phyloP scores from a whole-genome alignment of 2,113 vertebrate species.

The Heteronetta atricapilla region DNA sequence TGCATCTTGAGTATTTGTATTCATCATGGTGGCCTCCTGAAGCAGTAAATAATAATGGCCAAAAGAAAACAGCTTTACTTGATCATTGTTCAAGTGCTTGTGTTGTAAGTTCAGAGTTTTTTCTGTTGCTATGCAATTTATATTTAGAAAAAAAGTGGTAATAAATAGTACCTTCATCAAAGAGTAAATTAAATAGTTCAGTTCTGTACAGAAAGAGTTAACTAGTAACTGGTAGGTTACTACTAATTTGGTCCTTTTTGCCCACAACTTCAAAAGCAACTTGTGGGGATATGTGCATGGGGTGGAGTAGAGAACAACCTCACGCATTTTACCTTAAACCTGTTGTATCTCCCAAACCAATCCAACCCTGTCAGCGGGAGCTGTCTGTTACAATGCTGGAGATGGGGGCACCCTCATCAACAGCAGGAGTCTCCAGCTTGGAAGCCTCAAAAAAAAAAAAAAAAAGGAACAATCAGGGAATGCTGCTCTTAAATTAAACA shows the following conservation, averaged over 20 bases:
- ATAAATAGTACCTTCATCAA: neutral
- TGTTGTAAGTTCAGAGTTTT: neutral
- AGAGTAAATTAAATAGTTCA: neutral
- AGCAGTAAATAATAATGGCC: neutral
- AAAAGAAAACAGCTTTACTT: neutral
- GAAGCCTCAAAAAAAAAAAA: neutral
- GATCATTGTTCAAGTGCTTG: neutral
- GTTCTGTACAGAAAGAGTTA: neutral
- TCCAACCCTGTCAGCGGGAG: neutral
- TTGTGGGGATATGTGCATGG: neutral
- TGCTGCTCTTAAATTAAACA: neutral
- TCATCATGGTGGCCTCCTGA: neutral
- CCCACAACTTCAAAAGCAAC: neutral
- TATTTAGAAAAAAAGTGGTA: neutral
- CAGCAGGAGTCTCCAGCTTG: neutral
- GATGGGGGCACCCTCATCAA: accelerated
- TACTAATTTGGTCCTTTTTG: neutral
- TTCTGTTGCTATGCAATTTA: neutral
- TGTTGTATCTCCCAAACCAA: neutral
- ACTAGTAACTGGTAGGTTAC: neutral
- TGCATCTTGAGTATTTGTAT: neutral
- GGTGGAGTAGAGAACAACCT: neutral
- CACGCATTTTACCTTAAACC: neutral
- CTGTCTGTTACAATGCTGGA: neutral
- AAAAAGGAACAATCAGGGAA: neutral